A percentile compares a stretch with the other conserved stretches of the same genome.
These are phyloP conservation scores for Pterostichus madidus DNA, from an alignment of 2,888 invertebrate genomes.

Conservation along the genomic window DNA sequence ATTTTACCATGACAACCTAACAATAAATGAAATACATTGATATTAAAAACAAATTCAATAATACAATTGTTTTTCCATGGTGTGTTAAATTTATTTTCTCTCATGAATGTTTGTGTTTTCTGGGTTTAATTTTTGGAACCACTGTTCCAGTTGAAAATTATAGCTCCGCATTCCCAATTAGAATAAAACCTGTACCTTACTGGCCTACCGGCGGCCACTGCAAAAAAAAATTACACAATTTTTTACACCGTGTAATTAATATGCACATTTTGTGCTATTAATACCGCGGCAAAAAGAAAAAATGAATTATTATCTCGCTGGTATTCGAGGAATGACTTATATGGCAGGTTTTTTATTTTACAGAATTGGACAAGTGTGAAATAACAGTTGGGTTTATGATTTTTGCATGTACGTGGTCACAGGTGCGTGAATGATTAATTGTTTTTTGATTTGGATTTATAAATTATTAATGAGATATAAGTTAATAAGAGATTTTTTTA, in stretches of 20 bases:
- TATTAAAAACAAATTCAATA: no score
- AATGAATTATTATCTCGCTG: constrained; percentile 28
- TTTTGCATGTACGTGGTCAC: constrained; percentile 43
- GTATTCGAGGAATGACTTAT: constrained; percentile 36
- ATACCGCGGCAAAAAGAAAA: constrained; percentile 38
- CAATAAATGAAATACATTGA: no score
- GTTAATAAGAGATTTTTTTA: constrained; percentile 34
- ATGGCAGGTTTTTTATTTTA: neutral
- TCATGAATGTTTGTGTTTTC: neutral
- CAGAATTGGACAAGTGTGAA: constrained; percentile 6
- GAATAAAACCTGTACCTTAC: constrained; percentile 62
- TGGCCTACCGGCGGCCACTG: constrained; percentile 48
- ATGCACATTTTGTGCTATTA: constrained; percentile 44
- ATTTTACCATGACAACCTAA: no score
- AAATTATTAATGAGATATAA: constrained; percentile 42
- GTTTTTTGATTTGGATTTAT: constrained; percentile 41
- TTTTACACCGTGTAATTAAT: constrained; percentile 46
- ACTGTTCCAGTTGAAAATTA: constrained; percentile 44
- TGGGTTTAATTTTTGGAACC: neutral
- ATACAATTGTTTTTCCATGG: no score
- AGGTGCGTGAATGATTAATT: constrained; percentile 46
- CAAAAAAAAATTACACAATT: constrained; percentile 47
- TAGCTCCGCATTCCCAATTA: constrained; percentile 63
- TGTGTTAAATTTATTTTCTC: neutral
- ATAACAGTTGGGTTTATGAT: constrained; percentile 24